A percentile compares a stretch with the other conserved stretches of the same genome.
phyloP scores from a whole-genome alignment of 2,113 vertebrate species.

The Tachysurus fulvidraco region DNA sequence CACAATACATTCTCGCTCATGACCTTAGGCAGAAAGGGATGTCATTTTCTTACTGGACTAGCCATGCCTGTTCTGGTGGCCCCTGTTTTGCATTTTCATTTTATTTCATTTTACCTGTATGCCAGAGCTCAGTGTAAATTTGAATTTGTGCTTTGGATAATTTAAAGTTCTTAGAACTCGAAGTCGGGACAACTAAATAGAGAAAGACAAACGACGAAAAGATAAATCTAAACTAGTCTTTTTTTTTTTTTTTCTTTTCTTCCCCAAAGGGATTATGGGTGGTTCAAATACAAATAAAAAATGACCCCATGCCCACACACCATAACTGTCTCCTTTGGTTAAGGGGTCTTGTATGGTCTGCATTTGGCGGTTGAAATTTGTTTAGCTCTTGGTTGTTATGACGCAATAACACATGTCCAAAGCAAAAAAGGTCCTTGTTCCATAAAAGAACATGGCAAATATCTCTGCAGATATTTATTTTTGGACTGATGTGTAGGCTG shows the following conservation, averaged over 20 bases:
- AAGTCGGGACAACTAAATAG: no score
- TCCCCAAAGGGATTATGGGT: background rate
- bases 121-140: background rate
- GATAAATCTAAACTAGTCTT: background rate
- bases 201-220: background rate
- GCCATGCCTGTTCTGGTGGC: conserved; percentile 40
- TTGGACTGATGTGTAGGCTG: background rate
- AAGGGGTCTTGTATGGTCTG: background rate
- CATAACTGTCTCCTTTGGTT: background rate
- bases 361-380: background rate
- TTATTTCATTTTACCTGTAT: conserved; percentile 19
- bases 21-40: conserved; percentile 40
- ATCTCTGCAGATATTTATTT: background rate
- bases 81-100: conserved; percentile 40
- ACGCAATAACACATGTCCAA: background rate
- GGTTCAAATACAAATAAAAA: background rate
- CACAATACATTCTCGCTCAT: conserved; percentile 13
- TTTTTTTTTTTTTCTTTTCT: no score
- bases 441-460: background rate
- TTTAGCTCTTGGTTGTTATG: background rate
- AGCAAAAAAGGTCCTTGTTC: background rate
- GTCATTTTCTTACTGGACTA: conserved; percentile 43
- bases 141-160: background rate
- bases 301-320: background rate
- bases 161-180: background rate